Base-by-base conservation (phyloP, 2,888 invertebrate species). In the Dermolepida albohirtum region DNA sequence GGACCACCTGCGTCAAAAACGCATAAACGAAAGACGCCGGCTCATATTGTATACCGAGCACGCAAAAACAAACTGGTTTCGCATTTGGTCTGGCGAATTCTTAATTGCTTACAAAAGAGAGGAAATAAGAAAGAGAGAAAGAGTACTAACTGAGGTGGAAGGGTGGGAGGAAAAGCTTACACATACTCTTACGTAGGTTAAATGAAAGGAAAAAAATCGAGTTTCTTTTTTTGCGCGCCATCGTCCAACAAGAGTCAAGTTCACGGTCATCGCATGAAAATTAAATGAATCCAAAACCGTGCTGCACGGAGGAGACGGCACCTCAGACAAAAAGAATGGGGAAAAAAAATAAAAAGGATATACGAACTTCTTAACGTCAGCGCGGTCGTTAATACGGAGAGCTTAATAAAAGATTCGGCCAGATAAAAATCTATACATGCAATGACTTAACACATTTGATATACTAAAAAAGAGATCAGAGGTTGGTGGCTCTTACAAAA, bases 21-120 rank as follows among this genome's bases (percentile, higher is more conserved):
- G 64, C 43, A 44, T 44, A 64, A 39, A 51, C 22, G 44, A 64
- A 64, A 64, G 43, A 64, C n/a, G 34, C 47, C 40, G 27, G 12
- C 51, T 16, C 47, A 47, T 44, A 16, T 14, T 43, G 59, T 47
- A 34, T 11, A 17, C 29, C 29, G 17, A 44, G 29, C 43, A 44
- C 29, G 64, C 64, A 54, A 64, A 69, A 66, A 62, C 59, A 64
- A 69, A 69, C 69, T 44, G 66, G 69, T 69, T 69, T 69, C 54
- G 66, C 69, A 27, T 65, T 59, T 64, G 50, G 50, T 66, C 41
- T 44, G 55, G 29, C 47, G 63, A 55, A 52, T 66, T 66, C 54
- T 64, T 52, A 47, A 27, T 34, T 44, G 49, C 14, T 17, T 49
- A 6, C 11, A n/a, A 49, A 12, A 8, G 43, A 44, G 47, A 29